phyloP scores from a whole-genome alignment of 2,113 vertebrate genomes.

The Bungarus multicinctus region DNA sequence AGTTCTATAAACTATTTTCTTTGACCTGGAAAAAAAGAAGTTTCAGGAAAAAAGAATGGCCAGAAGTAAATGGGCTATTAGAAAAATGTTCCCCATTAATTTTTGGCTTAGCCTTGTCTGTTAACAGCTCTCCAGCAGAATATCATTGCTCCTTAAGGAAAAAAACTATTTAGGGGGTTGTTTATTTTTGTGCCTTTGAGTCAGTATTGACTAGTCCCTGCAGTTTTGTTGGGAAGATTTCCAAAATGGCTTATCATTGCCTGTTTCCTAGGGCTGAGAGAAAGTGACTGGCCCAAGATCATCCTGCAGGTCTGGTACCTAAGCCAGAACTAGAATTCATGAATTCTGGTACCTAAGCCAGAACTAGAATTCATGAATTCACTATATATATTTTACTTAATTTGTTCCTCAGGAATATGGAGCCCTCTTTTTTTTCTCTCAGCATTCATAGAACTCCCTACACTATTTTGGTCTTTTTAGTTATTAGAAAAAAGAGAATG shows the following conservation, averaged over 20 bases:
- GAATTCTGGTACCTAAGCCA: background rate
- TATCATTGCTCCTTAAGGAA: too few relatives aligned
- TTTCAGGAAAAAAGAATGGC: background rate
- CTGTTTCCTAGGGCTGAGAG: too few relatives aligned
- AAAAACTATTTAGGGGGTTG: too few relatives aligned
- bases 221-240: background rate
- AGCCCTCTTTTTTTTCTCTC: fast-evolving
- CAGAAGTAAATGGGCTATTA: background rate
- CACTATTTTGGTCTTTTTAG: slow-evolving; percentile 6
- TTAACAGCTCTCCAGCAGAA: too few relatives aligned
- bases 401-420: background rate
- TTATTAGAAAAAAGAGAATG: background rate
- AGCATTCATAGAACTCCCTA: fast-evolving
- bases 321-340: background rate
- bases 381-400: background rate
- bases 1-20: background rate
- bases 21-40: background rate
- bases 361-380: background rate
- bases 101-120: too few relatives aligned
- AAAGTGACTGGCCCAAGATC: background rate
- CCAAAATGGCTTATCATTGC: too few relatives aligned
- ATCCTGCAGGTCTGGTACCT: background rate
- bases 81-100: too few relatives aligned
- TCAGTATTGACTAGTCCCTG: background rate
- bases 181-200: too few relatives aligned